Base-by-base conservation (phyloP, 2,888 invertebrate species). In the Nomada fucata region DNA sequence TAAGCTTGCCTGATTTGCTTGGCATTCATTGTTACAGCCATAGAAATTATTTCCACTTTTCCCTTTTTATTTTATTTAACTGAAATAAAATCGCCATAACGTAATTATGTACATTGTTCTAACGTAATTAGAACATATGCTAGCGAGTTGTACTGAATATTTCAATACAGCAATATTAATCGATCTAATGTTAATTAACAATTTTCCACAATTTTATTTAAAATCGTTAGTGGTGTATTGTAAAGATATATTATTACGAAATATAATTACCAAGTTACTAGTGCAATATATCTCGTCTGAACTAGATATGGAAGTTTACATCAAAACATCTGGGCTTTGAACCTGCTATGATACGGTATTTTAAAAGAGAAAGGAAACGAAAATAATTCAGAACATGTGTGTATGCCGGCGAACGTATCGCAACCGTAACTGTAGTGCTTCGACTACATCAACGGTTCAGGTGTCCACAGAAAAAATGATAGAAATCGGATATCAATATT, bases 1-100 rank as follows among this genome's bases (percentile, higher is more conserved):
- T 97, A 99, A 47, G 96, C 95, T 92, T 97, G 95, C 63, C 99
- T 96, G 88, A 99, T 96, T 93, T 98, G 96, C 90, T 96, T 97
- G 5, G 97, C 97, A 81, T 95, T 95, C 95, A 96, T 95, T 84
- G n/a, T 63, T 20, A 15, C 23, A 61, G n/a, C 44, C 80, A 82
- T 83, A 53, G 42, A 68, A 36, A 53, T 64, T 9, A 15, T 42
- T 26, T 11, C 11, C 36, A 29, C 9, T 3, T 29, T 23, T 15
- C 36, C 4, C 18, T 50, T 64, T n/a, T 47, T 11, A 13, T 44
- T 60, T 44, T 29, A 13, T 60, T 18, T 15, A 13, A 50, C 18
- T 67, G 52, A 76, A 79, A 44, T 29, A 20, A 69, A 44, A 55
- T 44, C 50, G 67, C 53, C 10, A 26, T 52, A n/a, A 4, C 29